Evolutionary conservation across 2,113 vertebrate species (phyloP).

Genomic region (Mungos mungo): DNA sequence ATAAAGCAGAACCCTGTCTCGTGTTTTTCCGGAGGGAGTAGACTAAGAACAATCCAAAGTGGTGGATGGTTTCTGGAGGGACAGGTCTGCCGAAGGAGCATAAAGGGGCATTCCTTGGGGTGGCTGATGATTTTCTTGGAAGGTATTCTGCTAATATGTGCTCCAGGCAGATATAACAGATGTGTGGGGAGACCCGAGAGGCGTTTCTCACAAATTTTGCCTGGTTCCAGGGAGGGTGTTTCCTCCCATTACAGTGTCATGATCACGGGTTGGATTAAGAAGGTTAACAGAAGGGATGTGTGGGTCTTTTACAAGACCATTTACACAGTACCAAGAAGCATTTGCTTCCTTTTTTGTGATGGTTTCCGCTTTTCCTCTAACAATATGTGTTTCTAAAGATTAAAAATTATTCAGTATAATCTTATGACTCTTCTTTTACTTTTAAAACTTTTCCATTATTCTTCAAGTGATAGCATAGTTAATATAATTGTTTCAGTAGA

Average conservation of each 20-base stretch:
- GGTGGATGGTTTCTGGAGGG: not conserved
- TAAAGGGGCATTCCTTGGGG: not conserved
- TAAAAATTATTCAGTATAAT: not conserved
- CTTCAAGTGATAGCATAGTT: conserved; percentile 22
- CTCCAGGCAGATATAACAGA: not conserved
- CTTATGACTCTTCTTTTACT: conserved; percentile 27
- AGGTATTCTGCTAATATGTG: not conserved
- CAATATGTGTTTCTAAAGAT: not conserved
- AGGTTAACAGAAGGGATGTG: not conserved
- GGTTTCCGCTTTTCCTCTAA: not conserved
- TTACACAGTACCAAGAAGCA: not conserved
- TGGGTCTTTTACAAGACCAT: not conserved
- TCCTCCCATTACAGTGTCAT: not conserved
- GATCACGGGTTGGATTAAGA: not conserved
- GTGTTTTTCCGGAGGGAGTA: not conserved
- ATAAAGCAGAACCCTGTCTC: conserved; percentile 2
- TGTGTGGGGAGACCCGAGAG: not conserved
- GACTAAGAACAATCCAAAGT: not conserved
- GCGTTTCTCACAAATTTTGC: not conserved
- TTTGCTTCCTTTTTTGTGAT: not conserved
- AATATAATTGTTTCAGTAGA: conserved; percentile 55
- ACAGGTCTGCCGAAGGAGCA: not conserved
- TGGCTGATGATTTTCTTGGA: not conserved
- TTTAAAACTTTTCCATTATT: conserved; percentile 18
- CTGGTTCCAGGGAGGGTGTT: not conserved